Conservation (phyloP, 1,140 invertebrate species). For the Drosophila sproati region DNA sequence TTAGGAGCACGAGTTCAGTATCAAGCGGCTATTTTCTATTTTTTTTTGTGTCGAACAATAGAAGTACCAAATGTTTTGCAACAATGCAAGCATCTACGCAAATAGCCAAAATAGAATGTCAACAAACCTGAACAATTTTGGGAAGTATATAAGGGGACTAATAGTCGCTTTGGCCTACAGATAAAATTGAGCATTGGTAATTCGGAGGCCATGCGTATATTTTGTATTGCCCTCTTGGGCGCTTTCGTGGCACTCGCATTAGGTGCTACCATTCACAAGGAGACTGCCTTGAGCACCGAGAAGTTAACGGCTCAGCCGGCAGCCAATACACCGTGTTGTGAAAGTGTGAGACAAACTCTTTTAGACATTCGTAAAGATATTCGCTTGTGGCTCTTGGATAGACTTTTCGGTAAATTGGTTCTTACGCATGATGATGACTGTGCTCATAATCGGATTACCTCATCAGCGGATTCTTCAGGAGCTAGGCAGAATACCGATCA, state of each 20-base stretch:
- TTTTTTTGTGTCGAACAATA: constrained; percentile 44
- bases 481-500: neutral
- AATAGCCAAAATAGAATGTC: constrained; percentile 51
- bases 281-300: constrained; percentile 41
- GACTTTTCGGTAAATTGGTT: constrained; percentile 69
- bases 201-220: constrained; percentile 61
- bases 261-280: constrained; percentile 46
- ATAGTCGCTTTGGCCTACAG: constrained; percentile 48
- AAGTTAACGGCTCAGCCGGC: constrained; percentile 33
- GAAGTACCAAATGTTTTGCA: constrained; percentile 64
- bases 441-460: constrained; percentile 43
- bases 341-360: constrained; percentile 73
- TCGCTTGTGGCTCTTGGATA: constrained; percentile 64
- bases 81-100: constrained; percentile 72
- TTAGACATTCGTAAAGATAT: constrained; percentile 71
- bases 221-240: constrained; percentile 58
- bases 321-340: constrained; percentile 52
- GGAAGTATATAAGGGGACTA: constrained; percentile 62
- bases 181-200: constrained; percentile 35
- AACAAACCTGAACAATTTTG: constrained; percentile 10
- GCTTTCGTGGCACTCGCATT: constrained; percentile 48
- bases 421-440: constrained; percentile 63
- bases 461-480: neutral
- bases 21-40: constrained; percentile 30
- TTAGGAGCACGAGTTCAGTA: constrained; percentile 32